phyloP scores from a whole-genome alignment of 2,888 invertebrate species.

The Chrysolina oricalcia region DNA sequence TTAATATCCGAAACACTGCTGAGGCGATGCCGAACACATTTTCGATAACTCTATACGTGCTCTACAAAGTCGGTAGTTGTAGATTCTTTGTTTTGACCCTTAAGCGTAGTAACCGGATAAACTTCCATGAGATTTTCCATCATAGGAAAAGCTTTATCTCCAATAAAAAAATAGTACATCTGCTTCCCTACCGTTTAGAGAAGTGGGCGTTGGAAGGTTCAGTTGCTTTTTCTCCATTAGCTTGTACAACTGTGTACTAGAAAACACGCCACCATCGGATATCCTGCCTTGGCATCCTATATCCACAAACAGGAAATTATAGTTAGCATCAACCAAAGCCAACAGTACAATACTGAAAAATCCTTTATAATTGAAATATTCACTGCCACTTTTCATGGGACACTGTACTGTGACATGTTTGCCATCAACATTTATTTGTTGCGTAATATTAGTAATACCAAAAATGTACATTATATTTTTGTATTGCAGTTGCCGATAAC shows the following conservation, averaged over 20 bases:
- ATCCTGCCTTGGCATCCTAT: slow-evolving; percentile 35
- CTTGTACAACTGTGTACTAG: slow-evolving; percentile 15
- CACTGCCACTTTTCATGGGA: slow-evolving; percentile 41
- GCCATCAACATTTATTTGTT: no score
- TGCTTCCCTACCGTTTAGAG: no score
- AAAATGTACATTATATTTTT: no score
- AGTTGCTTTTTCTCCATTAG: no score
- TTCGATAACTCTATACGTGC: slow-evolving; percentile 21
- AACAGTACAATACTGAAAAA: slow-evolving; percentile 38
- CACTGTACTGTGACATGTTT: slow-evolving; percentile 39
- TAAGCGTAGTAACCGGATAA: slow-evolving; percentile 40
- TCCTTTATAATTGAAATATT: slow-evolving; percentile 40
- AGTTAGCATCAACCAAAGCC: slow-evolving; percentile 34
- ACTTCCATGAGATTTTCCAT: slow-evolving; percentile 52
- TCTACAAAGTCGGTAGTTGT: slow-evolving; percentile 40
- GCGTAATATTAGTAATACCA: no score
- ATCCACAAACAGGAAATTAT: no score
- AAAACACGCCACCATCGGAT: slow-evolving; percentile 34
- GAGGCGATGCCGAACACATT: slow-evolving; percentile 40
- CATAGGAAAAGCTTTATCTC: no score
- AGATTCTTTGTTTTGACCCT: slow-evolving; percentile 51
- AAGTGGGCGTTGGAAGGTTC: no score
- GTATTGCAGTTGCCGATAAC: no score
- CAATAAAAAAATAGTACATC: no score
- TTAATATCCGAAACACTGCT: slow-evolving; percentile 52